Evolutionary conservation across 2,888 invertebrate genomes (phyloP), one percentile per base, ranked within the genome.

Genomic region (Choristoneura rosaceana): DNA sequence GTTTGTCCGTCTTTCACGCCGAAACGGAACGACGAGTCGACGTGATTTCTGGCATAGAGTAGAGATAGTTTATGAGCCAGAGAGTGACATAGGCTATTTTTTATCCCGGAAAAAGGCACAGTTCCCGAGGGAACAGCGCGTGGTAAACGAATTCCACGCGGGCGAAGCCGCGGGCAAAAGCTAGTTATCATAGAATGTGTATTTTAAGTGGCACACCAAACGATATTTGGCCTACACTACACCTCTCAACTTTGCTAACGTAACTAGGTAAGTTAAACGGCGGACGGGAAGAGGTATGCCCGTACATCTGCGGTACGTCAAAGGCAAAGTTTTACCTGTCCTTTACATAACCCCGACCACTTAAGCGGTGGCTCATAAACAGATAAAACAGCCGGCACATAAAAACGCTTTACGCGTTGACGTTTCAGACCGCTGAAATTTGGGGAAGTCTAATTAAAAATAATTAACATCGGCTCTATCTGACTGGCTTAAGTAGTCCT

Each of bases 241-340:
- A 45, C 55, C 17, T 55, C 58, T 55, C 50, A 67, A 71, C 70
- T 70, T 68, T 70, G 68, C 70, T 70, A 64, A 38, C 25, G 47
- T 68, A 63, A 68, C 45, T 58, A 62, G 14, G 63, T 33, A 12
- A 68, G 67, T 62, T 38, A 62, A 45, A 67, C 58, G 15, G 45
- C 17, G 14, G 43, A 25, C 14, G 25, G 43, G 43, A 38, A 52
- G 52, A 52, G 52, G 52, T 52, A 52, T 17, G 9, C 52, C 52
- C 52, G 52, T 52, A 52, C 52, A 52, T 84, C 84, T 86, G 86
- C 75, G 84, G 84, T 85, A 81, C 81, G 81, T 84, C 84, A 84
- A 84, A 85, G 81, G 80, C 77, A 81, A 83, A 82, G 80, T 86
- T 83, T 78, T 78, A 70, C 68, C 76, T 79, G 76, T 78, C 81